Conservation (phyloP, 2,888 invertebrate species). For the Lapara coniferarum region DNA sequence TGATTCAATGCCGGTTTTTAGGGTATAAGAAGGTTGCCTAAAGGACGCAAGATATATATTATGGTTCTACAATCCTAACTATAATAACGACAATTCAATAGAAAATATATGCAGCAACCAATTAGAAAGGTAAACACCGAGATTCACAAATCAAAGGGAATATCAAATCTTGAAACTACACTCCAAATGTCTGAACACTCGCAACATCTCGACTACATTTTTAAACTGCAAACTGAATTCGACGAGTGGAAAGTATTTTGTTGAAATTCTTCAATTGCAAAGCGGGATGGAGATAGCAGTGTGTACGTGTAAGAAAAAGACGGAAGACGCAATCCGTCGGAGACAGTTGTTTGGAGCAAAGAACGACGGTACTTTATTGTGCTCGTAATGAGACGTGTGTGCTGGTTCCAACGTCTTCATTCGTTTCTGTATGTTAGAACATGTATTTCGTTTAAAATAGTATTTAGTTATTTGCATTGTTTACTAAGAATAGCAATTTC, state of each 20-base stretch:
- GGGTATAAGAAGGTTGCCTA: too few relatives aligned
- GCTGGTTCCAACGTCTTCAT: conserved; percentile 9
- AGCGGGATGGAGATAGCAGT: neutral
- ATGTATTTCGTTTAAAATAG: neutral
- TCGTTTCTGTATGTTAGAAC: neutral
- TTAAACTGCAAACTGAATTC: conserved; percentile 24
- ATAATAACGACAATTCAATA: too few relatives aligned
- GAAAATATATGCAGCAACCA: neutral
- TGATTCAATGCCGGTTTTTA: too few relatives aligned
- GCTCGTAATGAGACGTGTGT: conserved; percentile 50
- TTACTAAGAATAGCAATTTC: neutral
- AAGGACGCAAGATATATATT: too few relatives aligned
- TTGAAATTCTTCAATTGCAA: conserved; percentile 9
- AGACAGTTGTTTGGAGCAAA: conserved; percentile 48
- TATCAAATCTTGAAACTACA: neutral
- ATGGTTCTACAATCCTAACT: too few relatives aligned
- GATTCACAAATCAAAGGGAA: neutral
- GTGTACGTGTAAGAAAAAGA: conserved; percentile 9
- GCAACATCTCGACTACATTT: conserved; percentile 22
- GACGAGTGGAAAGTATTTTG: conserved; percentile 22
- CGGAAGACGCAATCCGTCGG: conserved; percentile 45
- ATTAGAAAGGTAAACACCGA: neutral
- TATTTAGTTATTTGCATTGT: conserved; percentile 3
- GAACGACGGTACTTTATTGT: conserved; percentile 53
- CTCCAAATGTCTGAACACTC: neutral